These are phyloP conservation scores for Diaphora mendica DNA, from an alignment of 2,888 invertebrate species.

Conservation along the genomic window DNA sequence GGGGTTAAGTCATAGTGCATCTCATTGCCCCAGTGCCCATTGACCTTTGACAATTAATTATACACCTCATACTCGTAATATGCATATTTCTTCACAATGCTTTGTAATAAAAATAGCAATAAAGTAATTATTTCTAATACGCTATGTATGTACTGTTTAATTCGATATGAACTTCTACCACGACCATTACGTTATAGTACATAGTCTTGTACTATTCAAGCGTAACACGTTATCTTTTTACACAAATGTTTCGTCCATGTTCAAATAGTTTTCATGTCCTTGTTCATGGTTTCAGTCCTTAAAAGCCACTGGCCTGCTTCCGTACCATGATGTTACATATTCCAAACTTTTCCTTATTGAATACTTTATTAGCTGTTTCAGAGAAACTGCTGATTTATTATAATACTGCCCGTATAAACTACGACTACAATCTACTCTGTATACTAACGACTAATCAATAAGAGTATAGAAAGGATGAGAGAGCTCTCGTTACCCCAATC, in stretches of 20 bases:
- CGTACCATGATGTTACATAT: background rate
- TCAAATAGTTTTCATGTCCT: no score
- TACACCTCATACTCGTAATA: background rate
- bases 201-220: no score
- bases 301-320: no score
- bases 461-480: constrained; percentile 37
- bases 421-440: constrained; percentile 3
- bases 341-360: no score
- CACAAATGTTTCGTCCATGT: no score
- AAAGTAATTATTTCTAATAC: no score
- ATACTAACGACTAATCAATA: constrained; percentile 26
- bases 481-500: constrained; percentile 24
- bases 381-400: background rate
- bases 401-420: constrained; percentile 15
- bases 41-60: background rate
- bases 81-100: background rate
- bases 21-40: background rate
- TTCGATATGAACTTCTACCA: no score
- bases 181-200: no score
- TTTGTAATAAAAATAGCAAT: background rate
- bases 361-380: background rate
- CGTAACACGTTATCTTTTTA: no score
- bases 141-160: no score
- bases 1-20: constrained; percentile 1
- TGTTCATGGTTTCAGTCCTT: no score